Evolutionary conservation across 1,140 invertebrate species (phyloP), one percentile per base, ranked within the genome.

Genomic region (Camponotus pennsylvanicus): DNA sequence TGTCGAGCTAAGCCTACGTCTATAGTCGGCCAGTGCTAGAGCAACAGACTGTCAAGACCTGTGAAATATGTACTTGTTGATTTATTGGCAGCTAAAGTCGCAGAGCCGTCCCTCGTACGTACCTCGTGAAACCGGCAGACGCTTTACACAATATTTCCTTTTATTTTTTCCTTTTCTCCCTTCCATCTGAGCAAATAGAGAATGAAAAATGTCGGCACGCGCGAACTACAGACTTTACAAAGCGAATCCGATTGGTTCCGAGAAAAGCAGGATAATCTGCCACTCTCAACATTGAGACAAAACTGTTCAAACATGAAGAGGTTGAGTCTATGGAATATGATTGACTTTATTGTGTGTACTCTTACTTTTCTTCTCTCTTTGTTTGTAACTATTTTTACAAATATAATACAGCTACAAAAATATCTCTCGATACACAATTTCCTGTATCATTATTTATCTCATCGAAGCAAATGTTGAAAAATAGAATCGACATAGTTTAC

Each of bases 41-140:
- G 59, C 73, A 71, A 73, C 71, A 76, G 86, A 86, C 84, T 67
- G 79, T 15, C 59, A 89, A 88, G 49, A 49, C 34, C n/a, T 77
- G 64, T 66, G 70, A 69, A 45, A 64, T 85, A 67, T 13, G 69
- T 92, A 89, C 89, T 87, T 87, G 88, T 91, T 90, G 86, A 91
- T 91, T 91, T 92, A 91, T 90, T 78, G 86, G 40, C 76, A 69
- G 80, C 83, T 87, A 86, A 87, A 86, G 84, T 87, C 87, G 67
- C 85, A 70, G 52, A 59, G 77, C 84, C 64, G 34, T 69, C 61
- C 67, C 70, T 34, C 79, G 52, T 40, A 15, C 55, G 27, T 27
- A 27, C 27, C 27, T 27, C 63, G 70, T 76, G 40, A 37, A 89
- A 83, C 61, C 55, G 64, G 57, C 49, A 21, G 15, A 73, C 32